Evolutionary conservation across 2,888 invertebrate genomes (phyloP), one percentile per base, ranked within the genome.

Genomic region (Digitonthophagus gazella): DNA sequence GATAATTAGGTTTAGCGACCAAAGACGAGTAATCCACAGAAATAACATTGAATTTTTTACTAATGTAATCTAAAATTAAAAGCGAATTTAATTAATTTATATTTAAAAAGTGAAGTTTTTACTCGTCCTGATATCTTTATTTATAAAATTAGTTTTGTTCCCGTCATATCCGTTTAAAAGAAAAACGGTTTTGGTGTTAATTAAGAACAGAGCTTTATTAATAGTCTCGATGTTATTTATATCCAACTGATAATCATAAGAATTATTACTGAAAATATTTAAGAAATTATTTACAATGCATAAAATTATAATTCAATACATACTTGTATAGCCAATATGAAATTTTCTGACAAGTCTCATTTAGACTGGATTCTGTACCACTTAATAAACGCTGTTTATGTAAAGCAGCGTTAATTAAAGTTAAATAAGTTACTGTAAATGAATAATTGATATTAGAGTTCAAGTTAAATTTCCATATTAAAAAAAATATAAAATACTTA

Each of bases 21-120:
- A 90, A 78, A 0, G 85, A 85, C 5, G 84, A 84, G 80, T 89
- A 90, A 78, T 91, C 90, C 0, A 90, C 81, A 0, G 86, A 85
- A 65, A 91, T 85, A 0, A 90, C 82, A 74, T 89, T 89, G 78
- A 87, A 87, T 73, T 88, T 80, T 84, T 80, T 69, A 85, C 73
- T 75, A 90, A 80, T 74, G 88, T 86, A 0, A 84, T 89, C 85
- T 80, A 14, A 83, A 66, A 15, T 44, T 8, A 28, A 28, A 28
- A 28, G 6, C 15, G 5, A 64, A 15, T 22, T n/a, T 15, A 64
- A 16, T 14, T 15, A 28, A 22, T 20, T 28, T 2, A n/a, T 64
- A 14, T 4, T 28, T 6, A 18, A 20, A 61, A 6, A 3, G n/a
- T n/a, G n/a, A n/a, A n/a, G 11, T 2, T 44, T 8, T 58, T 70